A percentile compares a stretch with the other conserved stretches of the same genome.
phyloP scores from a whole-genome alignment of 2,113 vertebrate genomes.

The Talpa occidentalis region DNA sequence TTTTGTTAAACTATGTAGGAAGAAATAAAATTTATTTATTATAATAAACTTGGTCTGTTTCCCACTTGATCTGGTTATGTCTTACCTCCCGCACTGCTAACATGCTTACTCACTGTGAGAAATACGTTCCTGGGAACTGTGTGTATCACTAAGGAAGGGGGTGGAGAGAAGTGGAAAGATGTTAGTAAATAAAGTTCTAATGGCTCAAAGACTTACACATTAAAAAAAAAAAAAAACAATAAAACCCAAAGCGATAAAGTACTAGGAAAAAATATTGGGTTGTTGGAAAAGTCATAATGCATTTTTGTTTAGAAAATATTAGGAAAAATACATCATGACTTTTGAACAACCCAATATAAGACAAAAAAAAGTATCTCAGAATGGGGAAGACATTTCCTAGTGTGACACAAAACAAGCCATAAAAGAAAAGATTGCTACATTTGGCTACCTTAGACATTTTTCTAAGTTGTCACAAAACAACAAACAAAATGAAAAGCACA shows the following conservation, averaged over 20 bases:
- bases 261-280: neutral
- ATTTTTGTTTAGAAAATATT: too few species aligned
- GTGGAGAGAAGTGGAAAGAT: neutral
- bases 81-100: neutral
- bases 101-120: neutral
- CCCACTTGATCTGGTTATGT: neutral
- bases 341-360: neutral
- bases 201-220: slow-evolving; percentile 12
- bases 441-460: neutral
- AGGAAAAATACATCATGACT: too few species aligned
- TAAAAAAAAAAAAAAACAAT: too few species aligned
- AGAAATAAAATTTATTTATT: slow-evolving; percentile 63
- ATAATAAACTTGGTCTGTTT: slow-evolving; percentile 13
- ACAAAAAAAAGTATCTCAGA: neutral
- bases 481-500: neutral
- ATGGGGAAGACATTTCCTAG: neutral
- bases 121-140: neutral
- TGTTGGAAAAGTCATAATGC: too few species aligned
- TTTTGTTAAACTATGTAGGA: slow-evolving; percentile 43
- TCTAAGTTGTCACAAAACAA: slow-evolving; percentile 28
- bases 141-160: neutral
- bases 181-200: neutral
- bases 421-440: neutral
- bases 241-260: neutral
- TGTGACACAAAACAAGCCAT: neutral